These are phyloP conservation scores for Mycalesis mineus DNA, from an alignment of 2,888 invertebrate genomes.

Conservation along the genomic window DNA sequence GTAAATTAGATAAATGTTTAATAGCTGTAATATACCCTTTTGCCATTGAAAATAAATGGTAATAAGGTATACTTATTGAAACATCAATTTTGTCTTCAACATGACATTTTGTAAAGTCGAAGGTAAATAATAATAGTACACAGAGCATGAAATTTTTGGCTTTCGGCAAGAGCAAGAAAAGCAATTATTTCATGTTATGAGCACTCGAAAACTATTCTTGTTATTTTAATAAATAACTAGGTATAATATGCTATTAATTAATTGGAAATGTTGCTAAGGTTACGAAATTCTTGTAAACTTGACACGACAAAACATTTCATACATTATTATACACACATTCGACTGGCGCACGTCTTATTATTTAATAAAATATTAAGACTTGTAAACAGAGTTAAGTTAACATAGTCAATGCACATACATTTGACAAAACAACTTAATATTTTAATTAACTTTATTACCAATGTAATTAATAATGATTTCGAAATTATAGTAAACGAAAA, in stretches of 20 bases:
- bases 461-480: too few relatives aligned
- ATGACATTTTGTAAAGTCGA: neutral
- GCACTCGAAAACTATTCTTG: conserved; percentile 31
- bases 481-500: too few relatives aligned
- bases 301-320: too few relatives aligned
- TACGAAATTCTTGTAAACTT: conserved; percentile 4
- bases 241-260: neutral
- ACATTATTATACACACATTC: neutral
- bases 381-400: too few relatives aligned
- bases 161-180: neutral
- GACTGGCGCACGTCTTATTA: neutral
- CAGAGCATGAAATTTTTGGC: conserved; percentile 41
- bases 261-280: neutral
- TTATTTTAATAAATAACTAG: neutral
- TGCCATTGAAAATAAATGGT: neutral
- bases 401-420: neutral
- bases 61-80: neutral
- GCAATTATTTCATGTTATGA: conserved; percentile 42
- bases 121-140: conserved; percentile 36
- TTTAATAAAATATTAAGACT: too few relatives aligned
- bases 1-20: neutral
- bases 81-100: neutral
- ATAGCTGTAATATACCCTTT: neutral
- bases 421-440: too few relatives aligned
- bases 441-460: too few relatives aligned